phyloP scores from a whole-genome alignment of 92 coral and sea anemone species.

The Porites lobata region DNA sequence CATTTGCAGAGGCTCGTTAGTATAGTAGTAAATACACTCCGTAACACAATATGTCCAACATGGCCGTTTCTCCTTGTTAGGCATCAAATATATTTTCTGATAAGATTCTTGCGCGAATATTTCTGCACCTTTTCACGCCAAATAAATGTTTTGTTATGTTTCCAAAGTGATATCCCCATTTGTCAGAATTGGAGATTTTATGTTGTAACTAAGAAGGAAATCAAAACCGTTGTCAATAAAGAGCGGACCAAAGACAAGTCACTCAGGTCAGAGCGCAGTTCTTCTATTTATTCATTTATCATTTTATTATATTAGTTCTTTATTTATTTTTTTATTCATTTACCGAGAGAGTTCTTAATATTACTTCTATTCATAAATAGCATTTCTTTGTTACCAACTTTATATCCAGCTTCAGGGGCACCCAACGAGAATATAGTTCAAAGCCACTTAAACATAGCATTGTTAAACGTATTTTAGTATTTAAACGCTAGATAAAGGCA shows the following conservation, averaged over 20 bases:
- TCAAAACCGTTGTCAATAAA: not conserved
- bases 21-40: not conserved
- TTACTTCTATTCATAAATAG: not conserved
- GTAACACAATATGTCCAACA: slow-evolving; percentile 2
- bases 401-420: no score
- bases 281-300: not conserved
- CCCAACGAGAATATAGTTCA: no score
- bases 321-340: not conserved
- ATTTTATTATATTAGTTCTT: not conserved
- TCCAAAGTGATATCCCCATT: not conserved
- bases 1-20: not conserved
- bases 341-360: slow-evolving; percentile 1
- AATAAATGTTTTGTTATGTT: slow-evolving; percentile 1
- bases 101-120: not conserved
- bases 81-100: slow-evolving; percentile 1
- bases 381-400: not conserved
- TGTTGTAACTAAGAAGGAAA: not conserved
- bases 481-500: no score
- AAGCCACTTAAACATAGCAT: no score
- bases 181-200: slow-evolving; percentile 5
- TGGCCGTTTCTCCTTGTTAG: slow-evolving; percentile 6
- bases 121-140: not conserved
- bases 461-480: no score
- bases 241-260: not conserved
- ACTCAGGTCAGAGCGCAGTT: not conserved